These are phyloP conservation scores for Heliconius melpomene DNA, from an alignment of 1,140 invertebrate genomes.

Conservation along the genomic window DNA sequence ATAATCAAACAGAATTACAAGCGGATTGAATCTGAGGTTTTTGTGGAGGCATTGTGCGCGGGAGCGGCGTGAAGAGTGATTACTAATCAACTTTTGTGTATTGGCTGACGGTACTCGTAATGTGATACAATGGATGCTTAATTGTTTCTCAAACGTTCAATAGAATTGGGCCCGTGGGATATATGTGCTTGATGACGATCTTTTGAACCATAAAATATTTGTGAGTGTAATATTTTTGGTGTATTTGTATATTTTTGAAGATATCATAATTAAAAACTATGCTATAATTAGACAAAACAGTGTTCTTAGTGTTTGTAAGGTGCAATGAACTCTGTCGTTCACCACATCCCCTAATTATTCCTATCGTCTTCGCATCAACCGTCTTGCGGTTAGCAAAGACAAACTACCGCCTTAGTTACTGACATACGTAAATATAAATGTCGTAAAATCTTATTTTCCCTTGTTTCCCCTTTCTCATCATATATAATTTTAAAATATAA, in stretches of 20 bases:
- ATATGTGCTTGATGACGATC: background rate
- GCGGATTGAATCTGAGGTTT: slow-evolving; percentile 62
- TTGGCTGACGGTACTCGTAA: slow-evolving; percentile 47
- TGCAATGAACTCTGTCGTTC: slow-evolving; percentile 49
- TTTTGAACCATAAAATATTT: background rate
- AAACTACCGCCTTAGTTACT: background rate
- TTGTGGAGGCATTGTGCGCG: slow-evolving; percentile 54
- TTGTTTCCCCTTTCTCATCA: too few relatives aligned
- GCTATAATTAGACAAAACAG: too few relatives aligned
- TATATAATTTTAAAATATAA: too few relatives aligned
- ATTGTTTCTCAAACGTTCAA: slow-evolving; percentile 55
- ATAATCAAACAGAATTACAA: slow-evolving; percentile 75
- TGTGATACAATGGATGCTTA: slow-evolving; percentile 55
- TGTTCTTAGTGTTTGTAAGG: slow-evolving; percentile 10
- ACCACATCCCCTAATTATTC: slow-evolving; percentile 61
- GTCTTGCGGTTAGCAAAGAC: slow-evolving; percentile 34
- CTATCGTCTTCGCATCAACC: slow-evolving; percentile 43
- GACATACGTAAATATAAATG: background rate
- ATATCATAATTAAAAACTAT: background rate
- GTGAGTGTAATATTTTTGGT: background rate
- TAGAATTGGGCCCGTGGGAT: slow-evolving; percentile 44
- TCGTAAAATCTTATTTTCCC: too few relatives aligned
- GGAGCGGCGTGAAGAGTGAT: slow-evolving; percentile 44
- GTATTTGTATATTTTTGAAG: background rate
- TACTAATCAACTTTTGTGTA: slow-evolving; percentile 65